These are phyloP conservation scores for Sebastes umbrosus DNA, from an alignment of 2,797 vertebrate genomes.

Conservation along the genomic window DNA sequence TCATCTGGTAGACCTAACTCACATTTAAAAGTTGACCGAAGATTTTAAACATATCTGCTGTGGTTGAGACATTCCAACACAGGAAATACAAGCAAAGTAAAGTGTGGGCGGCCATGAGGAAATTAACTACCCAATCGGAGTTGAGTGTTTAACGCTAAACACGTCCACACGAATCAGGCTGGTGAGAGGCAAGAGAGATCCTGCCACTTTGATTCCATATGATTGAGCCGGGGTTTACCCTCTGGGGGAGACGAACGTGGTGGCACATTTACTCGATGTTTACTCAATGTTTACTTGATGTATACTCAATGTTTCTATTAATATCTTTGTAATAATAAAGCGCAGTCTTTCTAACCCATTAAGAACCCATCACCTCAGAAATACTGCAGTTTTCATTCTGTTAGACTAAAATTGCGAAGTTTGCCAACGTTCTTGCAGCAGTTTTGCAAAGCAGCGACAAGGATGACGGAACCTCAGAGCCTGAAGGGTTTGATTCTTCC, in stretches of 20 bases:
- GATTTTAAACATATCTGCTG: neutral
- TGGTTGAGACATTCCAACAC: neutral
- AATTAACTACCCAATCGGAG: neutral
- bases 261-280: no score
- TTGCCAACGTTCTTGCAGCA: neutral
- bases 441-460: neutral
- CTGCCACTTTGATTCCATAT: neutral
- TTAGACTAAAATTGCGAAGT: neutral
- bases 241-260: neutral
- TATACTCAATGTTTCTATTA: neutral
- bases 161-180: neutral
- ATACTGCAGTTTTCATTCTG: no score
- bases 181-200: neutral
- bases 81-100: neutral
- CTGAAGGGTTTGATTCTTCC: neutral
- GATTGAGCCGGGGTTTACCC: neutral
- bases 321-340: neutral
- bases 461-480: neutral
- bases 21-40: no score
- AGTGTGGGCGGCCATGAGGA: neutral
- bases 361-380: no score
- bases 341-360: no score
- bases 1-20: neutral
- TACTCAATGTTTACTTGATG: no score
- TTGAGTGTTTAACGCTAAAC: neutral